Evolutionary conservation across 1,140 invertebrate species (phyloP), one percentile per base, ranked within the genome.

Genomic region (Procambarus clarkii): DNA sequence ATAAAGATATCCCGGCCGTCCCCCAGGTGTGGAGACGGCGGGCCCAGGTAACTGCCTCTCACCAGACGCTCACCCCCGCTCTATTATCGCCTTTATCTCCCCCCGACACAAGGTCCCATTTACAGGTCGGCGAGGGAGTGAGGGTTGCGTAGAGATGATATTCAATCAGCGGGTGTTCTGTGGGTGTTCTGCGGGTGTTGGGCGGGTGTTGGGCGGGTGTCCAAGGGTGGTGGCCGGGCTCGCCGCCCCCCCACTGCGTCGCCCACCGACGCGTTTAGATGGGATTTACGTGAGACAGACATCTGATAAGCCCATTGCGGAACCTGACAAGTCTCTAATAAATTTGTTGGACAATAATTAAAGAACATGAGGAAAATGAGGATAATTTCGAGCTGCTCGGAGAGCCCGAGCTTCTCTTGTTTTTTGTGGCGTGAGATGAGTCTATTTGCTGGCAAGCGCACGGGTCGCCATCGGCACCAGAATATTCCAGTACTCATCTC

Each of bases 301-400:
- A 82, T 89, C 64, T 48, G 64, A 82, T 89, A 89, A 71, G 4
- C 4, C 13, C 50, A 54, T 4, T 9, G 50, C 50, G 13, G 13
- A 54, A 71, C 87, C 44, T 54, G 79, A 64, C 80, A 80, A 82
- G 78, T 89, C 64, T 64, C 87, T 89, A 64, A 86, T 74, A 86
- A 86, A 86, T 86, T 86, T 86, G 83, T 86, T 74, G 83, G 83
- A 86, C 83, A 74, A 74, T 86, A 86, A 86, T 86, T 86, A 86
- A 86, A 86, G 24, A 64, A 86, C 83, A 74, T 71, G 60, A 71
- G 60, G 64, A 64, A 74, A 13, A 54, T 54, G 50, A 54, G 4
- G 50, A 54, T 54, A 54, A 54, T 54, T 54, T 8, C 50, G 50
- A 54, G 8, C 13, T 54, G 50, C 50, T 8, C 50, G 8, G 50